These are phyloP conservation scores for Cynopterus brachyotis DNA, from an alignment of 2,113 vertebrate species.

Conservation along the genomic window DNA sequence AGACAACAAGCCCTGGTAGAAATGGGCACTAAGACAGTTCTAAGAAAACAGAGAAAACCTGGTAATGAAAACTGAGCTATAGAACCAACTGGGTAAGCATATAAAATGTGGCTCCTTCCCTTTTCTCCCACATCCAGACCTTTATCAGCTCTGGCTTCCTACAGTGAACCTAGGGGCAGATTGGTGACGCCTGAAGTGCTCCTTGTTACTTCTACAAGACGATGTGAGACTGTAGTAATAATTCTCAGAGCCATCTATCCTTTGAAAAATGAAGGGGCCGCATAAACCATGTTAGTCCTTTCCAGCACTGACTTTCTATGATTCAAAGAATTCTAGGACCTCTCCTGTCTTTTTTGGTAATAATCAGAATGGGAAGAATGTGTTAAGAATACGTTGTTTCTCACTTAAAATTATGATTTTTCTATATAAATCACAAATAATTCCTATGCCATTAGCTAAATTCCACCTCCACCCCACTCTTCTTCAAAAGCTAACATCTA, in stretches of 20 bases:
- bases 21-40: background rate
- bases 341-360: background rate
- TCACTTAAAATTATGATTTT: constrained; percentile 14
- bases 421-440: background rate
- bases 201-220: background rate
- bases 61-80: background rate
- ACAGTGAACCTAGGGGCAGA: background rate
- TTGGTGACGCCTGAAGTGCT: background rate
- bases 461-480: background rate
- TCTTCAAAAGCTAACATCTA: background rate
- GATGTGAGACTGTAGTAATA: background rate
- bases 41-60: background rate
- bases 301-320: background rate
- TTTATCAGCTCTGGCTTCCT: background rate
- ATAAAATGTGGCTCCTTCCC: background rate
- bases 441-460: background rate
- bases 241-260: background rate
- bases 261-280: background rate
- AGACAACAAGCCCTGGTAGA: background rate
- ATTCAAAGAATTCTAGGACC: background rate
- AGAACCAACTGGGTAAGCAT: background rate
- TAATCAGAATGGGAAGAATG: background rate
- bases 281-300: background rate
- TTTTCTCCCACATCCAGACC: background rate
- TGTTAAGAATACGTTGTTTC: background rate